These are phyloP conservation scores for Paracentrotus lividus DNA, from an alignment of 53 echinoderm and acorn worm species.

Conservation along the genomic window DNA sequence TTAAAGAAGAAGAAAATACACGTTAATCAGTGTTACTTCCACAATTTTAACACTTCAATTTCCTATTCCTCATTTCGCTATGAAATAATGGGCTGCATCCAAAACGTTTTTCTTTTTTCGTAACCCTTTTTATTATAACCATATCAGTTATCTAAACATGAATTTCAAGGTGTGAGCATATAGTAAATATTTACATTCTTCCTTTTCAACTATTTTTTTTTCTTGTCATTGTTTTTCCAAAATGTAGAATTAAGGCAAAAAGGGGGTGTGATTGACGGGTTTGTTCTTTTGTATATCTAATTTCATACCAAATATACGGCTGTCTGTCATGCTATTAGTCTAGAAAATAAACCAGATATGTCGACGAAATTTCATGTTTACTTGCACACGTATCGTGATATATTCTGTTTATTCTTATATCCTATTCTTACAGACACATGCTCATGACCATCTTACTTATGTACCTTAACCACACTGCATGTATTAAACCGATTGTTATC, in stretches of 20 bases:
- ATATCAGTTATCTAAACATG: neutral
- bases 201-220: neutral
- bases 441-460: no score
- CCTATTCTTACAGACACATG: neutral
- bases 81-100: no score
- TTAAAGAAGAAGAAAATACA: no score
- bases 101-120: no score
- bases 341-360: neutral
- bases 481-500: no score
- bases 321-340: neutral
- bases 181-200: neutral
- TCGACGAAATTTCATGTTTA: neutral
- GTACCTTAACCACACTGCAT: no score
- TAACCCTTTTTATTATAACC: conserved; percentile 4
- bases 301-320: neutral
- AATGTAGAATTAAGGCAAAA: neutral
- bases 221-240: neutral
- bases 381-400: neutral
- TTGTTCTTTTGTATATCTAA: neutral
- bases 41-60: no score
- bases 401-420: neutral
- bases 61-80: no score
- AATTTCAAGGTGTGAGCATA: neutral
- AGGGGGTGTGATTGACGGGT: neutral
- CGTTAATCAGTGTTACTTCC: no score